These are phyloP conservation scores for Vulpes vulpes DNA, from an alignment of 2,113 vertebrate genomes.

Conservation along the genomic window DNA sequence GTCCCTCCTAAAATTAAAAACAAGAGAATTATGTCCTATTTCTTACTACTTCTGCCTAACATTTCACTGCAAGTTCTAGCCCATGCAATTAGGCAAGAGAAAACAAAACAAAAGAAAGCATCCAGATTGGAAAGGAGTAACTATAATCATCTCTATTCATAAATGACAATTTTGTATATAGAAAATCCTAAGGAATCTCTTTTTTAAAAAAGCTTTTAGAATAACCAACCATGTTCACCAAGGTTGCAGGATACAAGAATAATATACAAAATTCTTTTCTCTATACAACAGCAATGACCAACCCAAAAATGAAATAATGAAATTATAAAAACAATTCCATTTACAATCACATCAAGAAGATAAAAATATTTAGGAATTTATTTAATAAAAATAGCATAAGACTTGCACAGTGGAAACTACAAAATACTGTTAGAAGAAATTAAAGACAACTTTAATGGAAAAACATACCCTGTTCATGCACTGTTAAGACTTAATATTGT, in stretches of 20 bases:
- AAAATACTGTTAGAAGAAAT: neutral
- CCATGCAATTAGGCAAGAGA: neutral
- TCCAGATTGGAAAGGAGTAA: neutral
- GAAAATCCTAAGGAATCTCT: neutral
- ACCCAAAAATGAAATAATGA: neutral
- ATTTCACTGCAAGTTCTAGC: neutral
- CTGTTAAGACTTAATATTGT: neutral
- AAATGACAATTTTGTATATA: neutral
- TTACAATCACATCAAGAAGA: neutral
- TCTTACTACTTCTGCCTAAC: constrained; percentile 2
- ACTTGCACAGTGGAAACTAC: neutral
- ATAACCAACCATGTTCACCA: neutral
- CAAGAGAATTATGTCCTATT: neutral
- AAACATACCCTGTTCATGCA: neutral
- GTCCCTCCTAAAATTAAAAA: neutral
- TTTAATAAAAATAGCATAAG: neutral
- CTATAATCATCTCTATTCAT: neutral
- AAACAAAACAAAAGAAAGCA: neutral
- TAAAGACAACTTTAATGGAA: neutral
- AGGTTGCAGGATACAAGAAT: neutral
- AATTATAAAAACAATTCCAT: neutral
- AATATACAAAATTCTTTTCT: neutral
- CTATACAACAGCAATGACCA: neutral
- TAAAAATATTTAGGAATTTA: neutral
- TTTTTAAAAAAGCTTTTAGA: neutral